Conservation (phyloP, 2,888 invertebrate species). For the Hirtodrosophila trivittata region DNA sequence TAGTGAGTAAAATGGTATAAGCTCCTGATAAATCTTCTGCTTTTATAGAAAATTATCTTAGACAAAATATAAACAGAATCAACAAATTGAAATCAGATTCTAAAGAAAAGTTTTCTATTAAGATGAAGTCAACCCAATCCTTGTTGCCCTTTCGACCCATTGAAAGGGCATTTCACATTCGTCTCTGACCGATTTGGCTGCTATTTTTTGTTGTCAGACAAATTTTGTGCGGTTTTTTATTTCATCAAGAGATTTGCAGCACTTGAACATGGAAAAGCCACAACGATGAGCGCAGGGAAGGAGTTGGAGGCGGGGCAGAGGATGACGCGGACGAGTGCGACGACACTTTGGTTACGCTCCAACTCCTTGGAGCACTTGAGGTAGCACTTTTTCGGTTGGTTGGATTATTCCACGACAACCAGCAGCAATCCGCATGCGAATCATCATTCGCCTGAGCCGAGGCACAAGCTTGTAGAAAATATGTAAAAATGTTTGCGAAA, state of each 20-base stretch:
- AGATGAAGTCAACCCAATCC: too few relatives aligned
- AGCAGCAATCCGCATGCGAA: conserved; percentile 54
- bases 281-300: conserved; percentile 5
- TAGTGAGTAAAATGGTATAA: too few relatives aligned
- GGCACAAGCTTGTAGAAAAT: conserved; percentile 51
- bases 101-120: too few relatives aligned
- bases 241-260: conserved; percentile 76
- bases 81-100: too few relatives aligned
- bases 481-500: conserved; percentile 75
- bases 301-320: neutral
- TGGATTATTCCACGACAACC: conserved; percentile 69
- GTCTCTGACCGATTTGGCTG: neutral
- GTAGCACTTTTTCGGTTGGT: conserved; percentile 57
- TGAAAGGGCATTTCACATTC: conserved; percentile 23
- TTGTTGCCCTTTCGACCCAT: too few relatives aligned
- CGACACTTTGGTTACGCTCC: conserved; percentile 76
- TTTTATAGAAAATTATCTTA: too few relatives aligned
- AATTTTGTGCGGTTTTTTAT: conserved; percentile 71
- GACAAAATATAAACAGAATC: too few relatives aligned
- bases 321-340: conserved; percentile 21
- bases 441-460: conserved; percentile 56
- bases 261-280: conserved; percentile 58
- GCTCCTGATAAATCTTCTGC: too few relatives aligned
- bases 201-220: conserved; percentile 41
- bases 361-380: conserved; percentile 61